Evolutionary conservation across 2,888 invertebrate genomes (phyloP), one percentile per base, ranked within the genome.

Genomic region (Amblyjoppa proteus): DNA sequence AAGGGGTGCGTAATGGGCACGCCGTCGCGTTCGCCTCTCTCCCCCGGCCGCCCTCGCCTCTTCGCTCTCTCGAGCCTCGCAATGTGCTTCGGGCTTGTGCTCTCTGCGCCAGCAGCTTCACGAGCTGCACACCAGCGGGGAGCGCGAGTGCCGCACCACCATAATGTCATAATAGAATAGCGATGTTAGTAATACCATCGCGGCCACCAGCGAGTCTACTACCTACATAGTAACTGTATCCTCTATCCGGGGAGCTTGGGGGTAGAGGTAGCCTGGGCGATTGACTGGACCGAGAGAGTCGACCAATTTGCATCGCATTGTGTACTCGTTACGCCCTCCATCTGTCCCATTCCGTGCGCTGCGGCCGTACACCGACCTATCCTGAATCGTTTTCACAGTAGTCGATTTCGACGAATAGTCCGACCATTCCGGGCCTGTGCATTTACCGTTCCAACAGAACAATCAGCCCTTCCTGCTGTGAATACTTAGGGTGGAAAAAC

Each of bases 301-400:
- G 88, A 90, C 88, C 92, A 94, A 94, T 94, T 94, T 93, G 93
- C 94, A 93, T 94, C 89, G 90, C 93, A 94, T 93, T 93, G 93
- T 93, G 90, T 92, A 91, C 91, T 93, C 92, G 93, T 93, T 93
- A 93, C 89, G 89, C 89, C 64, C 89, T 92, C 92, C 93, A 92
- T 93, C 92, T 92, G 93, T 91, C 90, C 90, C 89, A 83, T 83
- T 86, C 87, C 87, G 58, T 75, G 53, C 38, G 34, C 49, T 73
- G 74, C 78, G 58, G 76, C 73, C 41, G 66, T 45, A 49, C 68
- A 75, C 76, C 79, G 70, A 81, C 69, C 81, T 74, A 73, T 25
- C 16, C 71, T 68, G 58, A 51, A 56, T 51, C 74, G n/a, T 53
- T 25, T 73, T 77, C 77, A 45, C 71, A 82, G 87, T 85, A 83